Conservation (phyloP, 30 jellyfish, hydroid and myxozoan species). For the Catostylus mosaicus region DNA sequence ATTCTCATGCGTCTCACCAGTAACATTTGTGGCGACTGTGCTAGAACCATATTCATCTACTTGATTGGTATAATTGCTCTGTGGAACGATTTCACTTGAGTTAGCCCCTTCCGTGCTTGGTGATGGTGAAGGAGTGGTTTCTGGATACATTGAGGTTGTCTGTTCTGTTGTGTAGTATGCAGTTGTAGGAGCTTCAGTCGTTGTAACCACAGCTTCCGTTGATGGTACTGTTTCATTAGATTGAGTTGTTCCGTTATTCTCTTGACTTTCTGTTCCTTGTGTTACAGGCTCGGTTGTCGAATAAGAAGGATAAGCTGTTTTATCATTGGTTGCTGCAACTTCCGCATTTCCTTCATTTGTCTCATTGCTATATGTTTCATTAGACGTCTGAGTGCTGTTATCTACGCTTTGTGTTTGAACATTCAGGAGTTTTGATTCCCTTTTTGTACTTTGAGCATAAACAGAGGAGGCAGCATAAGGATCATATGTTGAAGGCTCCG, state of each 20-base stretch:
- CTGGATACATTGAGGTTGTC: not conserved
- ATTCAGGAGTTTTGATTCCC: constrained; percentile 23
- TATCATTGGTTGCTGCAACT: not conserved
- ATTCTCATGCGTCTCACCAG: not conserved
- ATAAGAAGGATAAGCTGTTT: not conserved
- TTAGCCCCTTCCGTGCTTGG: not conserved
- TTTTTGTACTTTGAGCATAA: constrained; percentile 17
- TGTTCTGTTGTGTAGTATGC: not conserved
- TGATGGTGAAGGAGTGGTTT: not conserved
- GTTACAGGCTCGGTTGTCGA: not conserved
- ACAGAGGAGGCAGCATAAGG: constrained; percentile 2
- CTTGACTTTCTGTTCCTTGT: not conserved
- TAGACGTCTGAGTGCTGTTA: constrained; percentile 11
- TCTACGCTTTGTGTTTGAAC: constrained; percentile 25
- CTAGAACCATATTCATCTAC: not conserved
- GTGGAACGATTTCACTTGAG: not conserved
- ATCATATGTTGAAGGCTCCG: not conserved
- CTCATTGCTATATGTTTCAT: not conserved
- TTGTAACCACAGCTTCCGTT: not conserved
- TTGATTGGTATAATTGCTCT: not conserved
- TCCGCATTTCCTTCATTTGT: not conserved
- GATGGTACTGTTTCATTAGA: not conserved
- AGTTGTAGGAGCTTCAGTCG: constrained; percentile 24
- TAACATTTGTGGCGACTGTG: not conserved
- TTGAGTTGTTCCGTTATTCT: not conserved